Base-by-base conservation (phyloP, 92 coral and sea anemone genomes). In the Umimayanthus chanpuru region DNA sequence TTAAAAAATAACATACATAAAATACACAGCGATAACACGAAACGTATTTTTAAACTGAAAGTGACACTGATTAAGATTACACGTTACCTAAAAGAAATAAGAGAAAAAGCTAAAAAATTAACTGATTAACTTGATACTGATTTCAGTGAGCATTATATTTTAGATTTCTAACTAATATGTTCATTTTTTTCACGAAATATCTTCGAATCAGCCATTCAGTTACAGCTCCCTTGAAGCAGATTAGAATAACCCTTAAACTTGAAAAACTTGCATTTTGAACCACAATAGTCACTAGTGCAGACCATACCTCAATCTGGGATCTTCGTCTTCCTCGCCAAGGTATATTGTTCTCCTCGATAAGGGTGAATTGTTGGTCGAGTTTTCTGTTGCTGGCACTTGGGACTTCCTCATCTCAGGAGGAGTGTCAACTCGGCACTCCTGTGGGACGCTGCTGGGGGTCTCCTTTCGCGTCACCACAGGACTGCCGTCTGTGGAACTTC, bases 391-490 rank as follows among this genome's bases (percentile, higher is more conserved):
- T 2, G 77, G 64, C 41, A 86, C 4, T 66, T 85, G 66, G 65
- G 81, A 7, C 73, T 78, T 86, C 18, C 85, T 75, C 66, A 77
- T 67, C 80, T 88, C 89, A 55, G 88, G 91, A 15, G 91, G 86
- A 61, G 89, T 88, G 9, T 50, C 41, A 9, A 11, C 40, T 39
- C 26, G 9, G 5, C 16, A 2, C 76, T 29, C 38, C 5, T 5
- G 53, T 64, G 32, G 5, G 14, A 43, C 30, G 20, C 32, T 38
- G 68, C 7, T 30, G 9, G 85, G 28, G 29, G 73, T 36, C 28
- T 30, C 85, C 25, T 64, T 77, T 81, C 47, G 85, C 89, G 32
- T 91, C 76, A 16, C 91, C 86, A 76, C 50, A 47, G 44, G 91
- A 76, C 79, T 90, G 49, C 78, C 88, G 75, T 88, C 91, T 70